A percentile compares a stretch with the other conserved stretches of the same genome.
Conservation (phyloP, 2,113 vertebrate species). For the Rattus rattus region DNA sequence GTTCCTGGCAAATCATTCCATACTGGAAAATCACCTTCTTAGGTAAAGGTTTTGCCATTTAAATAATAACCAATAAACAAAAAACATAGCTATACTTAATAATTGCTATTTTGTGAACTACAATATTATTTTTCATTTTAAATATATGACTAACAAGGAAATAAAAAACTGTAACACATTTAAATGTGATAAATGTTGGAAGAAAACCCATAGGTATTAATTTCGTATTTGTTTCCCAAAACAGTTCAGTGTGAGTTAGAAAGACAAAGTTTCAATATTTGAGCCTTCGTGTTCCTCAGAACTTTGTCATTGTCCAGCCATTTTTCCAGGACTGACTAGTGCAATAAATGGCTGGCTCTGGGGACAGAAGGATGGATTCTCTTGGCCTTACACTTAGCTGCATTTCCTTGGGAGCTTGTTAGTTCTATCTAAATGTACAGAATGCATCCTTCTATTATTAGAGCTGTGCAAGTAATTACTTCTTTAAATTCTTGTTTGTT, state of each 20-base stretch:
- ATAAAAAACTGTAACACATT: background rate
- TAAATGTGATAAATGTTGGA: background rate
- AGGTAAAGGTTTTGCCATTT: background rate
- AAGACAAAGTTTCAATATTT: background rate
- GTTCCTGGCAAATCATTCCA: background rate
- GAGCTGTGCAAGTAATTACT: background rate
- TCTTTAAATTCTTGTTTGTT: background rate
- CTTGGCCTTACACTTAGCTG: background rate
- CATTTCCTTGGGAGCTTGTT: background rate
- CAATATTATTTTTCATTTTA: background rate
- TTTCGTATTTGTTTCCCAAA: constrained; percentile 8
- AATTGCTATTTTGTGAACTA: background rate
- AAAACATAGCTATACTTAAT: background rate
- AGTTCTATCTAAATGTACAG: accelerated
- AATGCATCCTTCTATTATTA: background rate
- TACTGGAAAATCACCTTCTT: background rate
- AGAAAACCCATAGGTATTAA: background rate
- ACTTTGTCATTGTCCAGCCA: background rate
- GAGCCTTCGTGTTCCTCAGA: background rate
- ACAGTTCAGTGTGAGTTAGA: background rate
- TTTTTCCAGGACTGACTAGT: background rate
- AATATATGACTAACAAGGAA: background rate
- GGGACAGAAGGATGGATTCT: accelerated
- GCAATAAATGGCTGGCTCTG: background rate
- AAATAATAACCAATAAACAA: background rate